Evolutionary conservation across 1,140 invertebrate species (phyloP).

Genomic region (Trinorchestia longiramus): DNA sequence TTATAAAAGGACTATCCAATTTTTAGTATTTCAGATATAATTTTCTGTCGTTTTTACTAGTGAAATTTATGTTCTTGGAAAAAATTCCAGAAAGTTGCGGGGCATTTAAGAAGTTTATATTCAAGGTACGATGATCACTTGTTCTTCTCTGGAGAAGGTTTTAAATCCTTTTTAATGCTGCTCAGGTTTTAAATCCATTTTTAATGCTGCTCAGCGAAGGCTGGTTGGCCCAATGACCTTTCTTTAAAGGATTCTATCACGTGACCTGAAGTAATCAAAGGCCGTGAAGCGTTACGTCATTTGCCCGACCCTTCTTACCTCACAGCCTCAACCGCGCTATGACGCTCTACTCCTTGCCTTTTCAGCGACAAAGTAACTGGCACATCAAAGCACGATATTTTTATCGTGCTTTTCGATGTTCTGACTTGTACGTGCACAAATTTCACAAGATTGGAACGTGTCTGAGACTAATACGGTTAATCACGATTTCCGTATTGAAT

Average conservation of each 20-base stretch:
- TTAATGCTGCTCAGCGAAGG: background rate
- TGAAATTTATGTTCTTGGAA: too few species aligned
- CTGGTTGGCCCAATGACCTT: background rate
- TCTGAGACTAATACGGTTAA: background rate
- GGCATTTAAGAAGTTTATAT: background rate
- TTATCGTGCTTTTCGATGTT: background rate
- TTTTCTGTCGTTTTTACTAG: too few species aligned
- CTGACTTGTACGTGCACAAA: background rate
- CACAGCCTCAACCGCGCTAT: background rate
- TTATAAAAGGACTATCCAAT: too few species aligned
- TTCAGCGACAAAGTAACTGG: background rate
- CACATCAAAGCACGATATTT: background rate
- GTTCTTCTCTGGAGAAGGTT: background rate
- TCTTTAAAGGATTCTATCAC: background rate
- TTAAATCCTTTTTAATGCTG: background rate
- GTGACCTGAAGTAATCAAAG: background rate
- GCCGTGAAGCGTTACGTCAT: constrained; percentile 44
- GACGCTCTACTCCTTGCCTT: background rate
- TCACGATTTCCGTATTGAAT: background rate
- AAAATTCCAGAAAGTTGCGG: background rate
- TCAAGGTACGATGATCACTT: background rate
- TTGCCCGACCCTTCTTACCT: background rate
- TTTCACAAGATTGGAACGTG: background rate
- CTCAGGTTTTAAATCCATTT: background rate
- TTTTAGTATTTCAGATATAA: too few species aligned